phyloP scores from a whole-genome alignment of 2,113 vertebrate genomes.

The Cepphus grylle region DNA sequence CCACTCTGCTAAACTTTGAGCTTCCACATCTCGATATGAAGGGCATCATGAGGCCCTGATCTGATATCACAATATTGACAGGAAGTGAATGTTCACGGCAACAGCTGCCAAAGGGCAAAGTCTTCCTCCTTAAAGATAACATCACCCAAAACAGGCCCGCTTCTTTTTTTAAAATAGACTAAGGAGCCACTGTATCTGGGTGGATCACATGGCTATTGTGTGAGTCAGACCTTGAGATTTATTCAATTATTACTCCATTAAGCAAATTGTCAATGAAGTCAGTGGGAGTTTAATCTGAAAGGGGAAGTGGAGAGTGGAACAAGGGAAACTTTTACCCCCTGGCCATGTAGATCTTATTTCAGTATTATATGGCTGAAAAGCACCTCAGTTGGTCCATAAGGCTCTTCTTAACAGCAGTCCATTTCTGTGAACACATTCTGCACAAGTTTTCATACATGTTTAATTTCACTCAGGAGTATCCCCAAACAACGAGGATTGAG shows the following conservation, averaged over 20 bases:
- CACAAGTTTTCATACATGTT: not conserved
- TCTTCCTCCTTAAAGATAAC: not conserved
- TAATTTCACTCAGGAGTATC: not conserved
- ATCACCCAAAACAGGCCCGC: not conserved
- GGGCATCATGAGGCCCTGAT: not conserved
- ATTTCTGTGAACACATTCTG: not conserved
- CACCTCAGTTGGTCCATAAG: not conserved
- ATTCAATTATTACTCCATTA: not conserved
- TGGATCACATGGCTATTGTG: not conserved
- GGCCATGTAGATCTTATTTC: not conserved
- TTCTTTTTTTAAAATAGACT: not conserved
- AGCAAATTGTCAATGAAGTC: not conserved
- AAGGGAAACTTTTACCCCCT: not conserved
- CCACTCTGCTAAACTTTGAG: not conserved
- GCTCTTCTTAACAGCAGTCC: not conserved
- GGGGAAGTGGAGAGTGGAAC: not conserved
- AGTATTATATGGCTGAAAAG: not conserved
- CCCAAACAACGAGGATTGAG: not conserved
- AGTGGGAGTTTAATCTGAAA: not conserved
- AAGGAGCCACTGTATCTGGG: not conserved
- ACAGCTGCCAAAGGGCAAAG: not conserved
- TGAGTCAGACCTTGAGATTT: constrained; percentile 17
- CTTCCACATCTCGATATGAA: not conserved
- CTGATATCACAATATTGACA: not conserved
- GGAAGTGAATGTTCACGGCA: not conserved